Conservation (phyloP, 1,140 invertebrate species). For the Caerostris extrusa region DNA sequence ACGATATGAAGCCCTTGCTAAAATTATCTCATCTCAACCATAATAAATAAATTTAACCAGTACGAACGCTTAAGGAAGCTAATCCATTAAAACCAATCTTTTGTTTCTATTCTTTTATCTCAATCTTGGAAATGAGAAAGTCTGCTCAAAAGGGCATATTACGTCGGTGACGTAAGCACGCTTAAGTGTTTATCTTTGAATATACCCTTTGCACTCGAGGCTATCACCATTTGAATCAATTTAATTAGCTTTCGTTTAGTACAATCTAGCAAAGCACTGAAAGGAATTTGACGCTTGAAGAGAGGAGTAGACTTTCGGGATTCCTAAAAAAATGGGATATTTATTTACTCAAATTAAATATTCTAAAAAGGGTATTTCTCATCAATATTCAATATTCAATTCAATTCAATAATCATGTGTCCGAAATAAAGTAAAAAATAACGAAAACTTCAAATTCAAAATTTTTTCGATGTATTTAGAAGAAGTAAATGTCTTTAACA, state of each 20-base stretch:
- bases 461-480: too few relatives aligned
- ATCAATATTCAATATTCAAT: too few relatives aligned
- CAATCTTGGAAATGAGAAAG: not conserved
- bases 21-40: not conserved
- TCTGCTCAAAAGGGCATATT: not conserved
- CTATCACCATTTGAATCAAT: slow-evolving; percentile 6
- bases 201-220: not conserved
- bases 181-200: not conserved
- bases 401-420: too few relatives aligned
- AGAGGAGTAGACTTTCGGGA: too few relatives aligned
- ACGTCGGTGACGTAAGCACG: not conserved
- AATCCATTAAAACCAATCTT: slow-evolving; percentile 25
- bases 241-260: not conserved
- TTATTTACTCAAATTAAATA: too few relatives aligned
- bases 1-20: not conserved
- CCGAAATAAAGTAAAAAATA: too few relatives aligned
- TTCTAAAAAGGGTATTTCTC: too few relatives aligned
- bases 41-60: not conserved
- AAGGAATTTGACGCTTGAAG: not conserved
- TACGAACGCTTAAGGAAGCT: not conserved
- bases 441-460: too few relatives aligned
- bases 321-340: too few relatives aligned
- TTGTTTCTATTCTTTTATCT: not conserved
- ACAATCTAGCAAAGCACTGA: not conserved
- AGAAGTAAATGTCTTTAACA: too few relatives aligned